Evolutionary conservation across 1,140 invertebrate genomes (phyloP).

Genomic region (Callitettix versicolor): DNA sequence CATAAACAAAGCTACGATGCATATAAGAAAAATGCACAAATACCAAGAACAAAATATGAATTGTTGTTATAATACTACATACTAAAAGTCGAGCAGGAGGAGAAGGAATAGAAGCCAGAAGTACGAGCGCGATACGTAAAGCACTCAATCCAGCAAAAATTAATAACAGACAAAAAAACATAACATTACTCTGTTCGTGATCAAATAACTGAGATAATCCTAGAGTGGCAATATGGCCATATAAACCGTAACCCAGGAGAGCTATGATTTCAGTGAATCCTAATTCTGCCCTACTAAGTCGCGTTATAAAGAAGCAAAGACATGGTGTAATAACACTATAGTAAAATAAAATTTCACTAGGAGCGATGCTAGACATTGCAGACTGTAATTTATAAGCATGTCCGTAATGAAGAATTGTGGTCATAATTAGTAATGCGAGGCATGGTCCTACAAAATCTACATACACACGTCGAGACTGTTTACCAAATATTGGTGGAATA

Average conservation of each 20-base stretch:
- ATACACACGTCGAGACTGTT: constrained; percentile 30
- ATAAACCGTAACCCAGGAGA: constrained; percentile 38
- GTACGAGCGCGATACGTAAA: constrained; percentile 33
- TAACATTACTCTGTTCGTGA: constrained; percentile 31
- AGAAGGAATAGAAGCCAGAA: constrained; percentile 33
- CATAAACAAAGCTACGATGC: constrained; percentile 32
- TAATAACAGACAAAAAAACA: constrained; percentile 35
- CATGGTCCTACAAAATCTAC: constrained; percentile 36
- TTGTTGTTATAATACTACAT: constrained; percentile 33
- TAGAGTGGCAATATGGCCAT: constrained; percentile 37
- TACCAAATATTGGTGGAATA: constrained; percentile 31
- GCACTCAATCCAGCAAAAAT: constrained; percentile 37
- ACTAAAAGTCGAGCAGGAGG: constrained; percentile 37
- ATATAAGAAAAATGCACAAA: constrained; percentile 40
- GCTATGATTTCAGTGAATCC: constrained; percentile 32
- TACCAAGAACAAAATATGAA: constrained; percentile 36
- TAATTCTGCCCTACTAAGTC: constrained; percentile 30
- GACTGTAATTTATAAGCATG: constrained; percentile 29
- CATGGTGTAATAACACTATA: constrained; percentile 31
- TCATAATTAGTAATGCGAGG: constrained; percentile 31
- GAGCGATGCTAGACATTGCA: constrained; percentile 24
- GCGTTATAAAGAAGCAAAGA: constrained; percentile 29
- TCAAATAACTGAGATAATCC: constrained; percentile 32
- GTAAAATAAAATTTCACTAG: constrained; percentile 27
- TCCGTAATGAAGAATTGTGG: constrained; percentile 31